phyloP scores from a whole-genome alignment of 2,797 vertebrate genomes.

The Arnoldichthys spilopterus region DNA sequence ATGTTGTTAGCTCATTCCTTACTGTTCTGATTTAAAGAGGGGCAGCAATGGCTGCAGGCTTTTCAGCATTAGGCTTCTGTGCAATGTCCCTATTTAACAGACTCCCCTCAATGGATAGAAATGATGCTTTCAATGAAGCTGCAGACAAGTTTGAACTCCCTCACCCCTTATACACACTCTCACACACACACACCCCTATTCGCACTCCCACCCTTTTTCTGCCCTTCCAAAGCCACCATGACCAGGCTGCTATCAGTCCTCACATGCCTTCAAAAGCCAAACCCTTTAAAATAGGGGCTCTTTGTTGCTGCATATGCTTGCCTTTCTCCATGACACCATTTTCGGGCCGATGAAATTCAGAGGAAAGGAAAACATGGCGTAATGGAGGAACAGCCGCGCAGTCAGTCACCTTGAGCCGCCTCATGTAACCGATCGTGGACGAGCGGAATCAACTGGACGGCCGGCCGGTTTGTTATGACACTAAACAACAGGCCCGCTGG shows the following conservation, averaged over 20 bases:
- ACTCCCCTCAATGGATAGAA: constrained; percentile 24
- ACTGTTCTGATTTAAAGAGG: constrained; percentile 13
- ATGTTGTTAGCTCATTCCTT: not conserved
- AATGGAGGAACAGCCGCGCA: constrained; percentile 67
- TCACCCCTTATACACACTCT: constrained; percentile 19
- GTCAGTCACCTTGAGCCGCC: constrained; percentile 64
- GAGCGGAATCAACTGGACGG: constrained; percentile 59
- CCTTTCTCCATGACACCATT: constrained; percentile 37
- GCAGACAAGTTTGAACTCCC: constrained; percentile 3
- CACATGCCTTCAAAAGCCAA: constrained; percentile 50
- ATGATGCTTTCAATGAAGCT: constrained; percentile 8
- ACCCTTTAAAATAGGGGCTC: constrained; percentile 33
- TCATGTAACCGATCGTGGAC: constrained; percentile 64
- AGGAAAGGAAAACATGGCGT: constrained; percentile 46
- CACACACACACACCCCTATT: constrained; percentile 27
- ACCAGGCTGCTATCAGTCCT: constrained; percentile 32
- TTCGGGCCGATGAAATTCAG: constrained; percentile 29
- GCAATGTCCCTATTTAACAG: constrained; percentile 26
- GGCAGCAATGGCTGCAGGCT: constrained; percentile 34
- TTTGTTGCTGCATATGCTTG: constrained; percentile 28
- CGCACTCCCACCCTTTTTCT: constrained; percentile 19
- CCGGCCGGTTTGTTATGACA: constrained; percentile 78
- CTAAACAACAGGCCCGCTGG: constrained; percentile 77
- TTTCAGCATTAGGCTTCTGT: constrained; percentile 48
- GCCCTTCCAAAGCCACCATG: constrained; percentile 10